Evolutionary conservation across 2,888 invertebrate genomes (phyloP).

Genomic region (Bellardia pandia): DNA sequence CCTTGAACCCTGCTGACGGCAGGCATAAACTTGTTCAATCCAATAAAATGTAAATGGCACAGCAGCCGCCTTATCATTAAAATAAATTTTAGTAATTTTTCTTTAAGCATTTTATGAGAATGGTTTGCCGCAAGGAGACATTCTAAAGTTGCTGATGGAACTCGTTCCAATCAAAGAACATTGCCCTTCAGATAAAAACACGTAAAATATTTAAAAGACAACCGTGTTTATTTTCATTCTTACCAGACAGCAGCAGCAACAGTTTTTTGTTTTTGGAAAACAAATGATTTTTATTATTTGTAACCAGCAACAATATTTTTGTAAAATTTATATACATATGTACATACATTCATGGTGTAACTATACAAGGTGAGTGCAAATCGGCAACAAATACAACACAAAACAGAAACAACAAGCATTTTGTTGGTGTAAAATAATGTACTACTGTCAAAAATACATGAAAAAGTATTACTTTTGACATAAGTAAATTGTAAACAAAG

Average conservation of each 20-base stretch:
- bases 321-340: background rate
- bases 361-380: too few species aligned
- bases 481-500: too few species aligned
- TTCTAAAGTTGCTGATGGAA: background rate
- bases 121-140: background rate
- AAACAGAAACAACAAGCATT: too few species aligned
- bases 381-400: too few species aligned
- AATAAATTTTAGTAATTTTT: background rate
- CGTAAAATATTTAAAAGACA: background rate
- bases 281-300: background rate
- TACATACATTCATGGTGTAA: too few species aligned
- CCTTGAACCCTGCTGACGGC: slow-evolving; percentile 17
- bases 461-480: too few species aligned
- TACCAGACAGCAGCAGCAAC: background rate
- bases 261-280: background rate
- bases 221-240: background rate
- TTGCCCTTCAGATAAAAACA: background rate
- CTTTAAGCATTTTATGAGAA: background rate
- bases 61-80: background rate
- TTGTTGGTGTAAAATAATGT: too few species aligned
- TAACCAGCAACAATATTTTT: background rate
- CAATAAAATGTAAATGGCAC: background rate
- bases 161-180: background rate
- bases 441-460: too few species aligned
- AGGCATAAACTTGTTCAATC: slow-evolving; percentile 11